Conservation (phyloP, 2,797 vertebrate genomes). For the Erithacus rubecula region DNA sequence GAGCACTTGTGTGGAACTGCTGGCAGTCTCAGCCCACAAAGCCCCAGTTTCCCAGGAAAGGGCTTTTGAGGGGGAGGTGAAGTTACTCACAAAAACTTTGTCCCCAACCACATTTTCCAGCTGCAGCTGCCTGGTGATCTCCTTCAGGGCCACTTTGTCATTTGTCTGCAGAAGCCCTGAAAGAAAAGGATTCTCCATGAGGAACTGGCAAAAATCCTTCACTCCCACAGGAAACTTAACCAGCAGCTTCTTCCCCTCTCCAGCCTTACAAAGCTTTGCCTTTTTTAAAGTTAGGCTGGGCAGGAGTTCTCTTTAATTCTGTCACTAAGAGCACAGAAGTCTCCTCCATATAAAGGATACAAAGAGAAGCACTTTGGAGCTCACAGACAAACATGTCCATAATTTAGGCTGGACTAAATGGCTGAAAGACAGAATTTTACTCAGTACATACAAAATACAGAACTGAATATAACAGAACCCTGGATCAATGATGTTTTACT, state of each 20-base stretch:
- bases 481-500: not conserved
- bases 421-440: not conserved
- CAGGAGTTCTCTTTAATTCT: not conserved
- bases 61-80: accelerated
- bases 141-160: constrained; percentile 91
- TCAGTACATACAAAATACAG: not conserved
- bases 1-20: not conserved
- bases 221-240: accelerated
- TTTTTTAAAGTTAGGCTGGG: not conserved
- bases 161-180: constrained; percentile 92
- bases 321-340: not conserved
- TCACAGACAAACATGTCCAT: not conserved
- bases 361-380: not conserved
- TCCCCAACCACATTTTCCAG: constrained; percentile 95
- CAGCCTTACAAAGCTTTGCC: not conserved
- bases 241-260: not conserved
- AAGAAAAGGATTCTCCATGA: not conserved
- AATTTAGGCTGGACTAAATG: not conserved
- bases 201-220: not conserved
- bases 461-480: accelerated
- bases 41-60: not conserved
- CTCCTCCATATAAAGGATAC: accelerated
- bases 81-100: constrained; percentile 93
- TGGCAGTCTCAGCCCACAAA: not conserved
- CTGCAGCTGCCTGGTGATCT: constrained; percentile 92